phyloP scores from a whole-genome alignment of 37 sponge, comb jelly and placozoan species.

The Lycopodina hypogea region DNA sequence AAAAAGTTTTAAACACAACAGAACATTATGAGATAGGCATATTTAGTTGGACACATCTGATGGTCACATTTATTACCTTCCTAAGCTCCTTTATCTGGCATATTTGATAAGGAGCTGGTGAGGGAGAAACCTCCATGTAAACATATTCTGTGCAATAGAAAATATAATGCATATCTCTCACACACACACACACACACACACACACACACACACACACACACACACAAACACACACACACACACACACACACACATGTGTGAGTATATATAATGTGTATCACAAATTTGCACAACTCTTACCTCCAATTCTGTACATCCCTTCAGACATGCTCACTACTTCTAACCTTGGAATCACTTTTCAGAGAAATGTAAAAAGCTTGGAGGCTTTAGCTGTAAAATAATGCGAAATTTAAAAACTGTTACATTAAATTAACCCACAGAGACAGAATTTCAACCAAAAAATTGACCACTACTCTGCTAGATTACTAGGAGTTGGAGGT shows the following conservation, averaged over 20 bases:
- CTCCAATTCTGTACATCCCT: constrained; percentile 88
- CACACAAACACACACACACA: too few relatives aligned
- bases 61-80: constrained; percentile 32
- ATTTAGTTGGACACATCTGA: background rate
- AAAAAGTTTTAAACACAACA: background rate
- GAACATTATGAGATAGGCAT: background rate
- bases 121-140: constrained; percentile 91
- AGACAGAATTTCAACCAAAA: background rate
- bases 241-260: too few relatives aligned
- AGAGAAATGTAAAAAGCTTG: too few relatives aligned
- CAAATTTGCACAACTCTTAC: constrained; percentile 21
- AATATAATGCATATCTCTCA: too few relatives aligned
- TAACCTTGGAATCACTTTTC: background rate
- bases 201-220: too few relatives aligned
- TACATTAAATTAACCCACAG: too few relatives aligned
- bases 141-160: constrained; percentile 61
- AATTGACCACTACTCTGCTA: background rate
- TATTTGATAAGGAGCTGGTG: constrained; percentile 88
- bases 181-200: too few relatives aligned
- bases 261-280: too few relatives aligned
- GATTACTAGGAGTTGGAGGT: too few relatives aligned
- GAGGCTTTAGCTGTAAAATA: background rate
- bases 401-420: background rate
- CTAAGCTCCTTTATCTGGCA: constrained; percentile 89
- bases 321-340: constrained; percentile 80